Conservation (phyloP, 2,797 vertebrate genomes). For the Acanthornis magna region DNA sequence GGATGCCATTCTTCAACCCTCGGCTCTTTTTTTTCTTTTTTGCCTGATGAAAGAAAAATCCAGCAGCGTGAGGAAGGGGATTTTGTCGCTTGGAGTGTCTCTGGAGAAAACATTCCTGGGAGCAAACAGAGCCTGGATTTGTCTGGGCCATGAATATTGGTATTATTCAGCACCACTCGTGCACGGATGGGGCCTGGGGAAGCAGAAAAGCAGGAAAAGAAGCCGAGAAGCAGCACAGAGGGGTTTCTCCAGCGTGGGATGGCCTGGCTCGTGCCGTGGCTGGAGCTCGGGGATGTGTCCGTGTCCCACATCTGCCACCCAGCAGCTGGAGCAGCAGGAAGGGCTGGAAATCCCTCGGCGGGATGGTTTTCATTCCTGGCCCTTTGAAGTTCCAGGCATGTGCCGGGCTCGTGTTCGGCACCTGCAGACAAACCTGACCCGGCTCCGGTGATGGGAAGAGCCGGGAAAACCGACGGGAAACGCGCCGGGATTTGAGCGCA, state of each 20-base stretch:
- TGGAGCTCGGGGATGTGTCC: neutral
- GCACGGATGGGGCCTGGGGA: neutral
- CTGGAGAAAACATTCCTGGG: neutral
- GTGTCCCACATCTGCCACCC: slow-evolving; percentile 21
- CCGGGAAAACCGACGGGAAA: rapidly evolving
- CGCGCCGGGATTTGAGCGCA: rapidly evolving
- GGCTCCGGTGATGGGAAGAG: neutral
- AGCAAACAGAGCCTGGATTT: slow-evolving; percentile 40
- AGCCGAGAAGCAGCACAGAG: neutral
- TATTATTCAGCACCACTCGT: neutral
- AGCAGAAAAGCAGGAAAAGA: neutral
- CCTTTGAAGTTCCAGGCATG: neutral
- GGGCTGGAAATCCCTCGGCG: neutral
- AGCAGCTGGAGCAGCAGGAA: neutral
- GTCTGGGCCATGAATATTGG: slow-evolving; percentile 41
- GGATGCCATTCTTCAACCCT: neutral
- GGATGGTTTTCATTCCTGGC: neutral
- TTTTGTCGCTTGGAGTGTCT: neutral
- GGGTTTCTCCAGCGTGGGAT: neutral
- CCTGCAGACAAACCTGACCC: neutral
- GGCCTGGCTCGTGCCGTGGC: rapidly evolving
- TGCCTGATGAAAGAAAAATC: slow-evolving; percentile 53
- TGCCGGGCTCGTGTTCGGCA: neutral
- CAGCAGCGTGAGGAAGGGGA: neutral
- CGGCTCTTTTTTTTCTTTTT: slow-evolving; percentile 6